A percentile compares a stretch with the other conserved stretches of the same genome.
Evolutionary conservation across 2,888 invertebrate species (phyloP).

Genomic region (Tortricodes alternella): DNA sequence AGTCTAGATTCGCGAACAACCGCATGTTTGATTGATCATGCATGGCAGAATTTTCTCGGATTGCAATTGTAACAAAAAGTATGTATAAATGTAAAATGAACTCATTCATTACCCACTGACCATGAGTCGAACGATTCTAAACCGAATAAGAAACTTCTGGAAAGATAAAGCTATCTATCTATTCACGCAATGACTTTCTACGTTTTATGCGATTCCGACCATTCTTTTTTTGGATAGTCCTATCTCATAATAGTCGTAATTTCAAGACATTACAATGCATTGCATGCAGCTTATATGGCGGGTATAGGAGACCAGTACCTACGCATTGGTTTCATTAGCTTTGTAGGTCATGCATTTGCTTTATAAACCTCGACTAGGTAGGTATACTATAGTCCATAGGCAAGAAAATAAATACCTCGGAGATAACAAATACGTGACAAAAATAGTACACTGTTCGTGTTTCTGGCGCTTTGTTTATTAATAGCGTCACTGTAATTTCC

Average conservation of each 20-base stretch:
- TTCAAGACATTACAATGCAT: neutral
- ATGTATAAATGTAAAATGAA: constrained; percentile 10
- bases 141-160: constrained; percentile 7
- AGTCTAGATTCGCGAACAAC: neutral
- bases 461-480: neutral
- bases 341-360: constrained; percentile 6
- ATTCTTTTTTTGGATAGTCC: neutral
- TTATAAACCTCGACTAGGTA: too few species aligned
- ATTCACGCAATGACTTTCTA: neutral
- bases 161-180: constrained; percentile 6
- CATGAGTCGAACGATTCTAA: constrained; percentile 5
- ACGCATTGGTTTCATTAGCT: constrained; percentile 8
- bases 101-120: constrained; percentile 6
- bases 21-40: constrained; percentile 1
- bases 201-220: neutral
- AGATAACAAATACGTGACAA: neutral
- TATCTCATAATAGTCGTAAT: neutral
- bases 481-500: neutral
- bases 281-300: neutral
- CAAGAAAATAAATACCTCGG: too few species aligned
- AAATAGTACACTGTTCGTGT: neutral
- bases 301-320: neutral
- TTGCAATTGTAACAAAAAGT: constrained; percentile 4
- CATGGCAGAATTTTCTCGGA: neutral
- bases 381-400: too few species aligned